Percentiles rank a stretch among this genome's conserved stretches.
Evolutionary conservation across 2,797 vertebrate genomes (phyloP).

Genomic region (Mormyrus proboscirostris): DNA sequence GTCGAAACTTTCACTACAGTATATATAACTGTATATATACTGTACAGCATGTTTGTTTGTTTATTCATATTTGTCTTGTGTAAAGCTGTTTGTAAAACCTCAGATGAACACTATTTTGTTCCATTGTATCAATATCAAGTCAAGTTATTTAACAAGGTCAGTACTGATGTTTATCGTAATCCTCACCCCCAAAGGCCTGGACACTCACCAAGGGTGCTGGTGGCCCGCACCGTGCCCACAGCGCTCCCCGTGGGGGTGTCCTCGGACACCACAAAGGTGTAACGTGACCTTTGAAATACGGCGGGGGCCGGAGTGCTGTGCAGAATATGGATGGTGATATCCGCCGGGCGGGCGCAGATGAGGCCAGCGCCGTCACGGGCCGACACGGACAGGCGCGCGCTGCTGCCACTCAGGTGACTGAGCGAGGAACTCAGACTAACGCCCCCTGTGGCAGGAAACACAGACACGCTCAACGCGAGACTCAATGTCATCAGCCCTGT

Average conservation of each 20-base stretch:
- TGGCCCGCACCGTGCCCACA: constrained; percentile 72
- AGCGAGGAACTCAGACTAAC: constrained; percentile 73
- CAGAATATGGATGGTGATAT: constrained; percentile 71
- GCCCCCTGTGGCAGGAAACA: constrained; percentile 56
- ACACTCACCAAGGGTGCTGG: constrained; percentile 66
- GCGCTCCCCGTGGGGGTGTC: constrained; percentile 60
- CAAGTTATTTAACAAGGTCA: background rate
- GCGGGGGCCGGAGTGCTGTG: constrained; percentile 62
- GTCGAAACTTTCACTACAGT: background rate
- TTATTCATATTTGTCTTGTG: background rate
- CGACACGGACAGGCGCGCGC: constrained; percentile 61
- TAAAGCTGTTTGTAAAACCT: background rate
- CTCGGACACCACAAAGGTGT: constrained; percentile 72
- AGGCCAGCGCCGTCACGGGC: constrained; percentile 73
- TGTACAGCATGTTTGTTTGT: background rate
- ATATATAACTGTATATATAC: background rate
- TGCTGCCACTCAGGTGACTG: constrained; percentile 58
- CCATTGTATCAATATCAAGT: background rate
- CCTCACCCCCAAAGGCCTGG: background rate
- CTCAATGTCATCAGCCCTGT: background rate
- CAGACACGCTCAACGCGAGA: background rate
- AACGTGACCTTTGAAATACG: constrained; percentile 73
- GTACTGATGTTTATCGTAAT: background rate
- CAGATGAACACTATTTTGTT: background rate
- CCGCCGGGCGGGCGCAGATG: constrained; percentile 60